Conservation (phyloP, 2,113 vertebrate species). For the Peucedramus taeniatus region DNA sequence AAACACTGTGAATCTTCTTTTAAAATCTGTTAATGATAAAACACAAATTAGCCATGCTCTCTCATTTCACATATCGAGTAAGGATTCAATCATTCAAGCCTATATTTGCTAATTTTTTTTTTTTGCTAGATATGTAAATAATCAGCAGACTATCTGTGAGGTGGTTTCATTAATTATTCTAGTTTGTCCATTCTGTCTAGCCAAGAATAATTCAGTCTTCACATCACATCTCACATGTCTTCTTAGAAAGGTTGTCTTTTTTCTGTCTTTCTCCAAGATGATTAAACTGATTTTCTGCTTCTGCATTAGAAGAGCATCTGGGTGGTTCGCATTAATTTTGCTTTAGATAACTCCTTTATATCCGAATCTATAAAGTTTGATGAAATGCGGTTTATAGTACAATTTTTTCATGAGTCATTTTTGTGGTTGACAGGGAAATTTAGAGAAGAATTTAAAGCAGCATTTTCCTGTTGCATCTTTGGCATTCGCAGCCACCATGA, state of each 20-base stretch:
- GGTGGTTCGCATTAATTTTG: background rate
- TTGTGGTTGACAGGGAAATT: constrained; percentile 85
- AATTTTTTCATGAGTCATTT: constrained; percentile 33
- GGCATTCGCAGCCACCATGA: constrained; percentile 61
- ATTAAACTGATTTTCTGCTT: background rate
- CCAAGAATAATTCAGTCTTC: background rate
- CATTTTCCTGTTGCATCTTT: constrained; percentile 86
- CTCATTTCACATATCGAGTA: background rate
- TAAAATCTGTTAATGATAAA: background rate
- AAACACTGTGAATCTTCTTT: background rate
- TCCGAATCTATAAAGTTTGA: background rate
- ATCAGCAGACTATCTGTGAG: background rate
- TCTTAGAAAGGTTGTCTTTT: background rate
- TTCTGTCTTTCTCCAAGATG: background rate
- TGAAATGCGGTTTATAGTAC: background rate
- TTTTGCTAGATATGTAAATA: background rate
- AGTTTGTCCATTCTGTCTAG: background rate
- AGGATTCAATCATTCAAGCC: background rate
- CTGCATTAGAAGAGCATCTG: background rate
- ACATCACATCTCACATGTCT: background rate
- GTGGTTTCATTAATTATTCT: background rate
- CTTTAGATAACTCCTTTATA: background rate
- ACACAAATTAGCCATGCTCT: background rate
- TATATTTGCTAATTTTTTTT: background rate
- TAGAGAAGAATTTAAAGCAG: constrained; percentile 94